Percentiles rank a stretch among this genome's conserved stretches.
These are phyloP conservation scores for Phasianus colchicus DNA, from an alignment of 2,113 vertebrate genomes.

Conservation along the genomic window DNA sequence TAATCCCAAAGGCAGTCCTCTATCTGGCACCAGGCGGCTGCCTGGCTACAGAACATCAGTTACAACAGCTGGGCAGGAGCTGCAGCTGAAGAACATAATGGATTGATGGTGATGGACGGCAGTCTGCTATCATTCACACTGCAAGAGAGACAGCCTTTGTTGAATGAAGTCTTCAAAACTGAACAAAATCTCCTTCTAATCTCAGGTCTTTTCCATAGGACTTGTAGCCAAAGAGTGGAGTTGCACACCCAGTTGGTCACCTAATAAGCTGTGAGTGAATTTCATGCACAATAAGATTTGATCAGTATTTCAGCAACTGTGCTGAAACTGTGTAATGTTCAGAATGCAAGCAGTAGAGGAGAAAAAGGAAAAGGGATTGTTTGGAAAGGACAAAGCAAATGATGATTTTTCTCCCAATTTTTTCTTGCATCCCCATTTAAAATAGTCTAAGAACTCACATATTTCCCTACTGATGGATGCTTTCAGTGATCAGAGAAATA, in stretches of 20 bases:
- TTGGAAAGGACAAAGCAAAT: neutral
- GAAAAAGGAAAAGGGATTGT: neutral
- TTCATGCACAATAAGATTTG: slow-evolving; percentile 25
- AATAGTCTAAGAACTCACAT: neutral
- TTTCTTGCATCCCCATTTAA: neutral
- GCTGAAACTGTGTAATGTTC: neutral
- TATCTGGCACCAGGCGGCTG: neutral
- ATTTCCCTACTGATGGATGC: neutral
- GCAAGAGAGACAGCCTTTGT: neutral
- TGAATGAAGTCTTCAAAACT: neutral
- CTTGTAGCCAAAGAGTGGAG: neutral
- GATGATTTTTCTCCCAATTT: neutral
- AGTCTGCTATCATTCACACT: neutral
- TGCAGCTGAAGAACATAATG: neutral
- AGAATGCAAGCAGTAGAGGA: neutral
- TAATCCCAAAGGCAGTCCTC: neutral
- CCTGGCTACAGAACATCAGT: neutral
- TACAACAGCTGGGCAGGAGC: neutral
- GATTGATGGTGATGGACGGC: neutral
- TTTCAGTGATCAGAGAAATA: neutral
- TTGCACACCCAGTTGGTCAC: neutral
- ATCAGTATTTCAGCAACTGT: neutral
- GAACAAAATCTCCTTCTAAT: neutral
- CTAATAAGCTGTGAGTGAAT: neutral
- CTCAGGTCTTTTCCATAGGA: neutral